Base-by-base conservation (phyloP, 1,140 invertebrate species). In the Hyphantria cunea region DNA sequence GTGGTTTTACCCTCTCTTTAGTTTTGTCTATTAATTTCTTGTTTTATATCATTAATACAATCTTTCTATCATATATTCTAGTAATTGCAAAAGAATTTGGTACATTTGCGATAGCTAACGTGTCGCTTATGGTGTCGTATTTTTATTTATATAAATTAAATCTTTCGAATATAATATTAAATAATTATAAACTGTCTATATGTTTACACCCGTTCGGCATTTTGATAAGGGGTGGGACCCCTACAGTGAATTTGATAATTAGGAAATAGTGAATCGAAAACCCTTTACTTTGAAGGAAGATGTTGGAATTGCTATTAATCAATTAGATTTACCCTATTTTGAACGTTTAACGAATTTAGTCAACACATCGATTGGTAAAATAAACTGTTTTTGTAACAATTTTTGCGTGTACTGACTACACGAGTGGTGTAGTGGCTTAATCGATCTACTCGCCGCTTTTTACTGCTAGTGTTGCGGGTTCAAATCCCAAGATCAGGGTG, bases 211-310 rank as follows among this genome's bases (percentile, higher is more conserved):
- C 48, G 41, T 67, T 69, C 66, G 25, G 51, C 14, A 34, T 37
- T 56, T 47, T 45, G 53, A 34, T 56, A 62, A 70, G 69, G 64
- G 17, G 55, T 49, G 14, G 55, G 55, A 65, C 66, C 69, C 71
- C 32, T 62, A 33, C 41, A 44, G 50, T 45, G 48, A 63, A 60
- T 63, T 64, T 71, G 50, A 68, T 70, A 73, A 85, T 86, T 78
- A 87, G 86, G 86, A 89, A 89, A 89, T 89, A 87, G 84, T 89
- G 80, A 77, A 79, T 81, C 78, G 58, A 78, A 66, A 82, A 72
- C 84, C 84, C 78, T 80, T 79, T 67, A 77, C 64, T 68, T 45
- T 70, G 64, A 63, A 50, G 64, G 54, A 70, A 68, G 64, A 65
- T 53, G 60, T 47, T 60, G 52, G 68, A 66, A 76, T 79, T 78